Percentiles rank a stretch among this genome's conserved stretches.
These are phyloP conservation scores for Dendrocopos noguchii DNA, from an alignment of 2,113 vertebrate genomes.

Conservation along the genomic window DNA sequence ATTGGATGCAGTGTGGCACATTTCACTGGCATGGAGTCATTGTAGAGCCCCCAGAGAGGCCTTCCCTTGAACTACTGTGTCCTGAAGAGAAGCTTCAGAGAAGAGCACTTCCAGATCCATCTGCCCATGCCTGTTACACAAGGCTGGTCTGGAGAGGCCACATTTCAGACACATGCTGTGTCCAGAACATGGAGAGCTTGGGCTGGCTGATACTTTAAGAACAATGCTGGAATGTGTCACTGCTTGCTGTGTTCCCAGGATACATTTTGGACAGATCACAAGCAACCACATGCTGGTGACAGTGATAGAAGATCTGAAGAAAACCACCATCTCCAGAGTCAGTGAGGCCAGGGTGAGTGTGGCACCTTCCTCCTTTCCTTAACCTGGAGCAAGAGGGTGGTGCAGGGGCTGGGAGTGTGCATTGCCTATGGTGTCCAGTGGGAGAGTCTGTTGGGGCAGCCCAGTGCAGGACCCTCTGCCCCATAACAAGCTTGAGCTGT, in stretches of 20 bases:
- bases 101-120: background rate
- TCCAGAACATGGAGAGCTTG: background rate
- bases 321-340: slow-evolving; percentile 90
- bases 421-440: background rate
- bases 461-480: background rate
- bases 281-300: slow-evolving; percentile 92
- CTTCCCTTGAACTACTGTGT: background rate
- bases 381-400: background rate
- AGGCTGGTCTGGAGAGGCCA: background rate
- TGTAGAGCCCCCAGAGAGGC: background rate
- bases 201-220: background rate
- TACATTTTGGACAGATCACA: slow-evolving; percentile 96
- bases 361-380: background rate
- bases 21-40: background rate
- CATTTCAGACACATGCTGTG: background rate
- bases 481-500: background rate
- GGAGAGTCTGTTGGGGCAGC: background rate
- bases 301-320: slow-evolving; percentile 89
- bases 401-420: background rate
- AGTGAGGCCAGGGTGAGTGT: slow-evolving; percentile 85
- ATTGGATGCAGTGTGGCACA: background rate
- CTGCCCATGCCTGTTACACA: background rate
- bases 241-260: slow-evolving; percentile 74
- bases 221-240: background rate
- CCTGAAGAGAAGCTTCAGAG: background rate